These are phyloP conservation scores for Lytechinus variegatus DNA, from an alignment of 35 echinoderm and acorn worm species.

Conservation along the genomic window DNA sequence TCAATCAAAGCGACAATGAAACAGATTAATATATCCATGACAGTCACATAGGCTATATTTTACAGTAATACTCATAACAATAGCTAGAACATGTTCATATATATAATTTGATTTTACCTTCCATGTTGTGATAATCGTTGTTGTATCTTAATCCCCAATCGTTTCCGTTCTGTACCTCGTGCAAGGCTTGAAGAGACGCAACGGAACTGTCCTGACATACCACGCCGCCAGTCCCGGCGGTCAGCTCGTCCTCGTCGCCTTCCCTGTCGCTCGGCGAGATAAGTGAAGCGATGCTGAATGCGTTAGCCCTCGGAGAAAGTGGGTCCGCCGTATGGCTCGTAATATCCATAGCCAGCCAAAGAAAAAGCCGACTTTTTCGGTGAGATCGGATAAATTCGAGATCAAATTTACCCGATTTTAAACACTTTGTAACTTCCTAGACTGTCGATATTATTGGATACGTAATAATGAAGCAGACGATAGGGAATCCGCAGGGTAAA, in stretches of 20 bases:
- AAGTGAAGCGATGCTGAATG: constrained; percentile 85
- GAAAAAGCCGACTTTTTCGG: constrained; percentile 46
- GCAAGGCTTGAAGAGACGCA: constrained; percentile 36
- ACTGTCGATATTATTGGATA: not conserved
- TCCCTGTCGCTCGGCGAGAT: constrained; percentile 69
- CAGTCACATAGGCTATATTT: too few relatives aligned
- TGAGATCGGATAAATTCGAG: constrained; percentile 39
- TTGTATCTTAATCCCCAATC: constrained; percentile 66
- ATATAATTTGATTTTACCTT: constrained; percentile 42
- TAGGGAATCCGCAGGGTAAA: constrained; percentile 23
- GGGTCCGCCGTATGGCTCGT: constrained; percentile 78
- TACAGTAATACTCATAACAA: too few relatives aligned
- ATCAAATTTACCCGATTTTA: not conserved
- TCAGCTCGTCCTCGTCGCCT: constrained; percentile 63
- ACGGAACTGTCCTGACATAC: constrained; percentile 47
- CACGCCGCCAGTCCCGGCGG: constrained; percentile 63
- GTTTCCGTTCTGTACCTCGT: constrained; percentile 50
- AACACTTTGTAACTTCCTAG: not conserved
- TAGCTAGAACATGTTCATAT: too few relatives aligned
- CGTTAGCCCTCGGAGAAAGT: constrained; percentile 80
- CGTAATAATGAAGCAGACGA: not conserved
- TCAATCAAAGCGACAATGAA: too few relatives aligned
- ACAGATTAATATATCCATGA: too few relatives aligned
- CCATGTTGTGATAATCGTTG: constrained; percentile 65
- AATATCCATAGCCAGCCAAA: constrained; percentile 79